Evolutionary conservation across 2,113 vertebrate genomes (phyloP), one percentile per base, ranked within the genome.

Genomic region (Brachyistius frenatus): DNA sequence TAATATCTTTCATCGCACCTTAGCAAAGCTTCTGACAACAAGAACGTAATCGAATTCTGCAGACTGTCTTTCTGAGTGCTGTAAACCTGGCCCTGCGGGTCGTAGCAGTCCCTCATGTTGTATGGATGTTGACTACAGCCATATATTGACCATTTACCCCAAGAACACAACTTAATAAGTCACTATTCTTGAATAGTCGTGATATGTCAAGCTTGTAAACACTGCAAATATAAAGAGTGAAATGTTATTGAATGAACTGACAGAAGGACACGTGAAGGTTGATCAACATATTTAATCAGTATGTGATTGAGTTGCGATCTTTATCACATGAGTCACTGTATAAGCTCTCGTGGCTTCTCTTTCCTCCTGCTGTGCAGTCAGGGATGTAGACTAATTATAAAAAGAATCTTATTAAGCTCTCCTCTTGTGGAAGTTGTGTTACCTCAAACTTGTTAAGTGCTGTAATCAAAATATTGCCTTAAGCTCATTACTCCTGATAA

Each of bases 391-490:
- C 66, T 76, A 81, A 86, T 85, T 75, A 79, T 52, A 47, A 67
- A 47, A 76, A 61, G 32, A 65, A 73, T 83, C 54, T 31, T 61
- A 83, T 86, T 80, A 85, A 72, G 66, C 46, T 2, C 0, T 53
- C 15, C 71, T 69, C 70, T 76, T 81, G 44, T 41, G 56, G 72
- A 84, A 73, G 78, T 71, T 2, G 1, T 79, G 68, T 73, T 65
- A 70, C 63, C 16, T 73, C 37, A 75, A 65, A 78, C 73, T 72
- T 71, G 56, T 83, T 74, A 62, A 71, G 78, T 23, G 35, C 61
- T 9, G 7, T 55, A 77, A 84, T 86, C 65, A 82, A 81, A 86
- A 86, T 47, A 75, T 80, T 85, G 56, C 60, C 61, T 80, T 76
- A 60, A 75, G 63, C 69, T 89, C 54, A 83, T 86, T 86, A 66